These are phyloP conservation scores for Lordiphosa andalusiaca DNA, from an alignment of 2,888 invertebrate genomes.

Conservation along the genomic window DNA sequence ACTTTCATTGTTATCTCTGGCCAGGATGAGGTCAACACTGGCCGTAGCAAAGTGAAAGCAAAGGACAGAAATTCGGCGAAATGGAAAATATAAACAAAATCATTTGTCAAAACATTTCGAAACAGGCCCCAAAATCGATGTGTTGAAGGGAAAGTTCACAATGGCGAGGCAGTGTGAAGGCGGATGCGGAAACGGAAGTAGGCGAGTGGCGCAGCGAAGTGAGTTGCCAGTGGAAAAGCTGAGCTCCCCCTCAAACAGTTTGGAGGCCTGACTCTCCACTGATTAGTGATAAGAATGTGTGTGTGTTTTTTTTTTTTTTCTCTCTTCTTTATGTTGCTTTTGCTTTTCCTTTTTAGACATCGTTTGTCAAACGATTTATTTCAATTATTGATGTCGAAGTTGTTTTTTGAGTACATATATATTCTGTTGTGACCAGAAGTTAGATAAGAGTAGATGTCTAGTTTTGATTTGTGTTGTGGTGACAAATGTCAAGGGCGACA, in stretches of 20 bases:
- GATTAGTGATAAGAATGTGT: slow-evolving; percentile 60
- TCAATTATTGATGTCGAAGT: slow-evolving; percentile 61
- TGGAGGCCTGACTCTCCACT: slow-evolving; percentile 28
- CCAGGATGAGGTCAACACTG: slow-evolving; percentile 22
- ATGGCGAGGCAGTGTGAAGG: slow-evolving; percentile 45
- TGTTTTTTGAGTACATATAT: slow-evolving; percentile 1
- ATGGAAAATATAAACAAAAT: slow-evolving; percentile 77
- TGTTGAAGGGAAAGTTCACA: slow-evolving; percentile 18
- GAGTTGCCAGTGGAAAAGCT: background rate
- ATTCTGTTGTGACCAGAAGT: slow-evolving; percentile 14
- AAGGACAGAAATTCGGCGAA: slow-evolving; percentile 60
- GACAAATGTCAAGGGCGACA: background rate
- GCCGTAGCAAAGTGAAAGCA: slow-evolving; percentile 56
- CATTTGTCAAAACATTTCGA: slow-evolving; percentile 74
- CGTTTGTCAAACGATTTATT: slow-evolving; percentile 72
- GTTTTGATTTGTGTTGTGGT: slow-evolving; percentile 7
- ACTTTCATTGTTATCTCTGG: slow-evolving; percentile 8
- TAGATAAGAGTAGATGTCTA: slow-evolving; percentile 20
- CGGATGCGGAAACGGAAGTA: slow-evolving; percentile 54
- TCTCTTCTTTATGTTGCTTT: slow-evolving; percentile 3
- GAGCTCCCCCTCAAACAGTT: background rate
- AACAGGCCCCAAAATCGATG: slow-evolving; percentile 53
- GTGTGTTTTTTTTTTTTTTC: slow-evolving; percentile 16
- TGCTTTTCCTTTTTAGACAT: slow-evolving; percentile 28
- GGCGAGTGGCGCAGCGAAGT: slow-evolving; percentile 16